Conservation (phyloP, 2,113 vertebrate species). For the Grus americana region DNA sequence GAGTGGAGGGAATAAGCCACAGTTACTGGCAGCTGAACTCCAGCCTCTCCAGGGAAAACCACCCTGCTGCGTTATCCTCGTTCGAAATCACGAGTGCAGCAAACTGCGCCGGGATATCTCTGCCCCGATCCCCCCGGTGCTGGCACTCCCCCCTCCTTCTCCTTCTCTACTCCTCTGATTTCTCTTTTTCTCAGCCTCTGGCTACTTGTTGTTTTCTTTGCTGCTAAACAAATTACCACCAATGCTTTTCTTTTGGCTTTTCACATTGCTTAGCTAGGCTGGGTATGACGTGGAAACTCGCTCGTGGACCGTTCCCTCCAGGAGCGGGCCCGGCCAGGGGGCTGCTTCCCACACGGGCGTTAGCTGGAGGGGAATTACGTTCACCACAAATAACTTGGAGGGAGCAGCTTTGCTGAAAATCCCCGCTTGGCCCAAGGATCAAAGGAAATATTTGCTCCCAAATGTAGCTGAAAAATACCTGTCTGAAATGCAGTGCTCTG, state of each 20-base stretch:
- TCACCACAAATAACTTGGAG: background rate
- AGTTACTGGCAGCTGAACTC: background rate
- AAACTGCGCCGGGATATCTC: background rate
- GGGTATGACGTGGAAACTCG: background rate
- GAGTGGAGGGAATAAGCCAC: background rate
- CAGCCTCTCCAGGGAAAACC: background rate
- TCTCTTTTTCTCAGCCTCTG: background rate
- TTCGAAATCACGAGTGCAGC: background rate
- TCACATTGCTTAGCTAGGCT: background rate
- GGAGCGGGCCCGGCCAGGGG: rapidly evolving
- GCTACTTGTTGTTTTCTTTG: background rate
- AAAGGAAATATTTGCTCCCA: background rate
- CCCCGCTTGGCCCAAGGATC: background rate
- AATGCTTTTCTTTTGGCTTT: background rate
- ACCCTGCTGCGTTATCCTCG: background rate
- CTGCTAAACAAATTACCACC: background rate
- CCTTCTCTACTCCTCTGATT: background rate
- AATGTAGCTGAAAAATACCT: background rate
- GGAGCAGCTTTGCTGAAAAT: background rate
- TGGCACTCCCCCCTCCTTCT: background rate
- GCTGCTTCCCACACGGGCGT: background rate
- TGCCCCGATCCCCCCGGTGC: background rate
- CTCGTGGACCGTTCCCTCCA: rapidly evolving
- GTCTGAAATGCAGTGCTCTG: background rate
- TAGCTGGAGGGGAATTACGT: background rate